These are phyloP conservation scores for Polypterus senegalus DNA, from an alignment of 2,113 vertebrate genomes.

Conservation along the genomic window DNA sequence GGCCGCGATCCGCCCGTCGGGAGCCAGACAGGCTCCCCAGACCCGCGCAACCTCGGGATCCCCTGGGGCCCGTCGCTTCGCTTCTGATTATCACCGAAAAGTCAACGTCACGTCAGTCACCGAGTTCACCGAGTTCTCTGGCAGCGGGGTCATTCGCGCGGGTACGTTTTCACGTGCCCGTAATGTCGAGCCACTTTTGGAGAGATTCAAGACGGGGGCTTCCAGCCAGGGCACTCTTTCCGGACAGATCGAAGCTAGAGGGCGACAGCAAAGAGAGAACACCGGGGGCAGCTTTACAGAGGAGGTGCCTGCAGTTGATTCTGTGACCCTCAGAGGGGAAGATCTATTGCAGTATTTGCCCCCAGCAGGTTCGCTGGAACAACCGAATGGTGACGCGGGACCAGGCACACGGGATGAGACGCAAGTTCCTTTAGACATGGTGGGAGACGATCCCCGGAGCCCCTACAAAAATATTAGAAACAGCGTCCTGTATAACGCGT, in stretches of 20 bases:
- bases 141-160: conserved; percentile 30
- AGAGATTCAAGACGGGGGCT: neutral
- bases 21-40: conserved; percentile 8
- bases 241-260: too few relatives aligned
- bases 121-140: conserved; percentile 31
- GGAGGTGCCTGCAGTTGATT: conserved; percentile 6
- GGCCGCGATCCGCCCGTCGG: conserved; percentile 21
- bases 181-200: neutral
- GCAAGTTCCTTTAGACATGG: conserved; percentile 25
- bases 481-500: conserved; percentile 42
- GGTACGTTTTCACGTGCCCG: conserved; percentile 10
- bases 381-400: conserved; percentile 20
- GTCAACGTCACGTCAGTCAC: conserved; percentile 11
- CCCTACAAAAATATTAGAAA: conserved; percentile 39
- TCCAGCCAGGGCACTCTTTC: neutral
- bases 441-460: conserved; percentile 35
- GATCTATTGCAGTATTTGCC: conserved; percentile 5
- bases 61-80: conserved; percentile 17
- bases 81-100: conserved; percentile 1
- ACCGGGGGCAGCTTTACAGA: neutral
- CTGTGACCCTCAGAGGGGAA: conserved; percentile 6
- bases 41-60: conserved; percentile 7
- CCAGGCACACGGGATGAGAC: conserved; percentile 5
- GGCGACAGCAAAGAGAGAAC: neutral
- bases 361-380: conserved; percentile 14